Evolutionary conservation across 1,140 invertebrate species (phyloP).

Genomic region (Bombus affinis): DNA sequence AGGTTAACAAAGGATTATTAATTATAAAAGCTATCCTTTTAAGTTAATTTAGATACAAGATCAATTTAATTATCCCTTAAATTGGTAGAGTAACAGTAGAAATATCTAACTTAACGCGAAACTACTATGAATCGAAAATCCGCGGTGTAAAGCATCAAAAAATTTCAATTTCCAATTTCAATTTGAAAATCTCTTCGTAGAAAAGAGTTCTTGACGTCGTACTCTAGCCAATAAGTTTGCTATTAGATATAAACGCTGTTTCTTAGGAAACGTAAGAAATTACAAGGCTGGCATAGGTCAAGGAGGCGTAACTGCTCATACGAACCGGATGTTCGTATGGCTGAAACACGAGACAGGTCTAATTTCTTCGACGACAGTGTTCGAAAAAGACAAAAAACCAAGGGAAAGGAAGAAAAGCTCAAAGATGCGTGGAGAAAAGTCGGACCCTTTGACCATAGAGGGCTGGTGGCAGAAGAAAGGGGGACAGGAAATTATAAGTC

Average conservation of each 20-base stretch:
- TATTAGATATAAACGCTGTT: background rate
- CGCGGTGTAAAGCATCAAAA: too few species aligned
- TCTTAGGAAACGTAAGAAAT: background rate
- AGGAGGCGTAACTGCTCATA: conserved; percentile 54
- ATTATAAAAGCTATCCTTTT: too few species aligned
- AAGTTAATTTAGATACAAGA: too few species aligned
- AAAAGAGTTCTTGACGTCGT: background rate
- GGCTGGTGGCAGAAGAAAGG: conserved; percentile 16
- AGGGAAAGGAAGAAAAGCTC: conserved; percentile 37
- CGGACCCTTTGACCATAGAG: conserved; percentile 33
- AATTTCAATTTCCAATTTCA: too few species aligned
- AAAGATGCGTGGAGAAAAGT: conserved; percentile 30
- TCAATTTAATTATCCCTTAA: too few species aligned
- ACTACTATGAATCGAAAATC: too few species aligned
- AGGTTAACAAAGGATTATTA: too few species aligned
- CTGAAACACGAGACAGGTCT: conserved; percentile 69
- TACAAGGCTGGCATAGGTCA: conserved; percentile 21
- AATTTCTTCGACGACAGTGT: conserved; percentile 70
- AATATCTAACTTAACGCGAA: background rate
- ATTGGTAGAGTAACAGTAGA: background rate
- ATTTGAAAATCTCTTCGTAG: background rate
- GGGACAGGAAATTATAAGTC: conserved; percentile 58
- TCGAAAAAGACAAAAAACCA: conserved; percentile 50
- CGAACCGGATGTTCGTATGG: conserved; percentile 64
- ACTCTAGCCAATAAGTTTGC: background rate